These are phyloP conservation scores for Dorcus hopei DNA, from an alignment of 2,888 invertebrate genomes.

Conservation along the genomic window DNA sequence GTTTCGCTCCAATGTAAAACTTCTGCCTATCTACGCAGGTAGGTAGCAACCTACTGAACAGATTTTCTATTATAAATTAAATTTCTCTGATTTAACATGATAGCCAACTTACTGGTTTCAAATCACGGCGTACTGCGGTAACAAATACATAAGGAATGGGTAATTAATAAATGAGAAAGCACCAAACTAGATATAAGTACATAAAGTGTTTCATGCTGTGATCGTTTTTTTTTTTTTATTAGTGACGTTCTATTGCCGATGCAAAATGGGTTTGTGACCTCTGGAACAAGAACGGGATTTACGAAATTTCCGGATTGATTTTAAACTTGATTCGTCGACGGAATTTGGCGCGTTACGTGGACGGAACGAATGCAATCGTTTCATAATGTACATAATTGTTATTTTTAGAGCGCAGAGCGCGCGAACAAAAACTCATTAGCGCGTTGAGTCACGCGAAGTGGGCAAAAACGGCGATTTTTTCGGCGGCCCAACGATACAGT, in stretches of 20 bases:
- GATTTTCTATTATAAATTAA: too few species aligned
- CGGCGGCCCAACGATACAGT: slow-evolving; percentile 18
- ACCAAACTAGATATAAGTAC: too few species aligned
- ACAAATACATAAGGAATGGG: too few species aligned
- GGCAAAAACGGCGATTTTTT: neutral
- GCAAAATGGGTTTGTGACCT: neutral
- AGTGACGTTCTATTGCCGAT: neutral
- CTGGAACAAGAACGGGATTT: neutral
- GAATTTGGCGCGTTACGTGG: neutral
- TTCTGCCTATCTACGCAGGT: too few species aligned
- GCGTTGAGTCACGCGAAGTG: neutral
- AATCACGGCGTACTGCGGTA: too few species aligned
- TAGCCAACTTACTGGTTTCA: too few species aligned
- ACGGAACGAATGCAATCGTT: neutral
- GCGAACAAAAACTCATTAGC: neutral
- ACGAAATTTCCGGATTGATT: neutral
- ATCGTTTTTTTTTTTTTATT: neutral
- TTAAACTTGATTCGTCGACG: neutral
- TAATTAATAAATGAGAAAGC: too few species aligned
- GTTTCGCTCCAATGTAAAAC: too few species aligned
- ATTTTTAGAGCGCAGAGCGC: neutral
- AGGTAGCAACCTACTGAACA: too few species aligned
- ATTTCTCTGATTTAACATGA: too few species aligned
- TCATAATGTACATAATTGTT: neutral
- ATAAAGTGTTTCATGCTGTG: too few species aligned